Base-by-base conservation (phyloP, 2,113 vertebrate species). In the Leptobrachium leishanense region DNA sequence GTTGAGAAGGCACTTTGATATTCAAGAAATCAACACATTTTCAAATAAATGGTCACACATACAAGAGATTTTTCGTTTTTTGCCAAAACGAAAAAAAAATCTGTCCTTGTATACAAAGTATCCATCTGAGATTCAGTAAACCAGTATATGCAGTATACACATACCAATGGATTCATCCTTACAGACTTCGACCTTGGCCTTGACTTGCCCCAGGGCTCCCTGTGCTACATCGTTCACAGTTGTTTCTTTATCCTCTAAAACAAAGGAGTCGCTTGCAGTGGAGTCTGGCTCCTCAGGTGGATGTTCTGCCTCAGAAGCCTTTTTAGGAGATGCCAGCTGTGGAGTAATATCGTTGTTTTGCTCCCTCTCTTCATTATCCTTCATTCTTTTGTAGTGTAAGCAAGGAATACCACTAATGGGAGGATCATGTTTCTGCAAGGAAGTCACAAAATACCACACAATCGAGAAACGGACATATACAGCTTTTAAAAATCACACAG, bases 181-280 rank as follows among this genome's bases (percentile, higher is more conserved):
- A 94, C 98, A 99, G 75, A 99, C 96, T 88, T 99, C 98, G 78
- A 99, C 98, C 88, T 98, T 99, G 87, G 98, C 98, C 88, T 93
- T 98, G 71, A 99, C 97, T 87, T 98, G 98, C 53, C 96, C 95
- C 80, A 99, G 88, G 43, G 96, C 97, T 80, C 97, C 96, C 71
- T 95, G 94, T 41, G 96, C 91, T 40, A 85, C 85, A 65, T 98
- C 95, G 67, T 83, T 92, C 12, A 87, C 83, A 0, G 85, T 0
- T 0, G 85, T 0, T 10, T 92, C 93, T 89, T 92, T 96, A 70
- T 83, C 89, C 68, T 90, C 93, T 13, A 88, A 81, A 44, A 88
- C 77, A 64, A 85, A 88, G 0, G 84, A 86, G 76, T 91, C 84
- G 15, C 84, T 81, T 54, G 90, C 91, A n/a, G 91, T 85, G 63